Evolutionary conservation across 2,797 vertebrate genomes (phyloP), one percentile per base, ranked within the genome.

Genomic region (Typhlichthys eigenmanni): DNA sequence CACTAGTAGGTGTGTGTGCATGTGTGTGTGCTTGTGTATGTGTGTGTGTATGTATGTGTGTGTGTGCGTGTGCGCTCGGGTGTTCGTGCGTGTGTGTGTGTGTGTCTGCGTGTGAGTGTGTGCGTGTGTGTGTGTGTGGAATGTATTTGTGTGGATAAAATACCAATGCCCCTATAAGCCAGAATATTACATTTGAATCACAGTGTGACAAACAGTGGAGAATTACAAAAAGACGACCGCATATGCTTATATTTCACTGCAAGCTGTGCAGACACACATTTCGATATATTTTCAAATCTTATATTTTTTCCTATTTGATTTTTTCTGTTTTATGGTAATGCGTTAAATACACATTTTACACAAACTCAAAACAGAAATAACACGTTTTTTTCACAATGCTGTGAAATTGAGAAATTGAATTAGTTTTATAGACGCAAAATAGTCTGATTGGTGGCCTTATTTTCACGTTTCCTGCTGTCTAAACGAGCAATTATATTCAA

Each of bases 391-490:
- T 19, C 17, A 19, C 32, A 34, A 34, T 34, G 4, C 32, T 34
- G 32, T 34, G n/a, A n/a, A n/a, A n/a, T n/a, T n/a, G n/a, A n/a
- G 2, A 4, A 13, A 50, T 16, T 50, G 48, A 8, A 6, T 16
- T 50, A 5, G 13, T 14, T 49, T 49, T 7, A 49, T 13, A 4
- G 47, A 7, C 34, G 7, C 34, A 34, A 34, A 34, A 34, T 34
- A 34, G 1, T 34, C 34, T 5, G 7, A 5, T 5, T 34, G 34
- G 7, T 34, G 34, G 34, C 34, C 34, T 7, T 34, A 34, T 34
- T 34, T 7, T 2, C 34, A 34, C 34, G 5, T 34, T 7, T 34
- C 70, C 75, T 75, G 72, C 75, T 78, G 75, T 69, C 60, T 54
- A 19, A 66, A 76, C 58, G 68, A 61, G 70, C 56, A 38, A 17